Percentiles rank a stretch among this genome's conserved stretches.
Conservation (phyloP, 2,797 vertebrate species). For the Crenichthys baileyi region DNA sequence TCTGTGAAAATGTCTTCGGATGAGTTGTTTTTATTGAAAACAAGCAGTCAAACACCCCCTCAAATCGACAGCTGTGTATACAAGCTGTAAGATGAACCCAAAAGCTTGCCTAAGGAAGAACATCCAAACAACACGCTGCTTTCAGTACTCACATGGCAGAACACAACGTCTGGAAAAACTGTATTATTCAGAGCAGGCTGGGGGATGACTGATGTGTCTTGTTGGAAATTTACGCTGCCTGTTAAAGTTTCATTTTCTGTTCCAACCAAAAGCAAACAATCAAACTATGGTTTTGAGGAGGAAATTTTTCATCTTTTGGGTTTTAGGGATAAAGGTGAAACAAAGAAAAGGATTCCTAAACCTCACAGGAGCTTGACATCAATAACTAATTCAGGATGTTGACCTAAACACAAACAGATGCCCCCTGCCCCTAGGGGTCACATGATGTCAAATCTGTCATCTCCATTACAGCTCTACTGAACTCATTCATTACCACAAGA, state of each 20-base stretch:
- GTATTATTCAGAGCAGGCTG: background rate
- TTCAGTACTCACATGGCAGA: background rate
- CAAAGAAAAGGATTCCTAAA: background rate
- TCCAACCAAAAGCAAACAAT: background rate
- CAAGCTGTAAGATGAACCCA: slow-evolving; percentile 8
- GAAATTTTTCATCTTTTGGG: background rate
- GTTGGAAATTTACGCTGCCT: background rate
- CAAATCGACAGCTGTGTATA: slow-evolving; percentile 8
- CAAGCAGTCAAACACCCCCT: background rate
- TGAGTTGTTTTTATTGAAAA: background rate
- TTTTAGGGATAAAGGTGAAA: background rate
- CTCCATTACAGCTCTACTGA: slow-evolving; percentile 31
- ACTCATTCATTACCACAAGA: slow-evolving; percentile 37
- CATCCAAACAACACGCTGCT: slow-evolving; percentile 2
- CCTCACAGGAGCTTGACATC: slow-evolving; percentile 6
- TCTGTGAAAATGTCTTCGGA: background rate
- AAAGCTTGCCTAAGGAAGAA: background rate
- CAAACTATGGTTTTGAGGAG: background rate
- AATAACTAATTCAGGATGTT: background rate
- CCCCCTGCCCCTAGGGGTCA: slow-evolving; percentile 12
- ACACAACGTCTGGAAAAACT: background rate
- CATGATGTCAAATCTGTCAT: slow-evolving; percentile 46
- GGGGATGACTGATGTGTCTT: background rate
- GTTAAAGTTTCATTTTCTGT: background rate
- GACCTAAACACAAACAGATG: slow-evolving; percentile 11